Percentiles rank a stretch among this genome's conserved stretches.
Conservation (phyloP, 2,113 vertebrate species). For the Sula dactylatra region DNA sequence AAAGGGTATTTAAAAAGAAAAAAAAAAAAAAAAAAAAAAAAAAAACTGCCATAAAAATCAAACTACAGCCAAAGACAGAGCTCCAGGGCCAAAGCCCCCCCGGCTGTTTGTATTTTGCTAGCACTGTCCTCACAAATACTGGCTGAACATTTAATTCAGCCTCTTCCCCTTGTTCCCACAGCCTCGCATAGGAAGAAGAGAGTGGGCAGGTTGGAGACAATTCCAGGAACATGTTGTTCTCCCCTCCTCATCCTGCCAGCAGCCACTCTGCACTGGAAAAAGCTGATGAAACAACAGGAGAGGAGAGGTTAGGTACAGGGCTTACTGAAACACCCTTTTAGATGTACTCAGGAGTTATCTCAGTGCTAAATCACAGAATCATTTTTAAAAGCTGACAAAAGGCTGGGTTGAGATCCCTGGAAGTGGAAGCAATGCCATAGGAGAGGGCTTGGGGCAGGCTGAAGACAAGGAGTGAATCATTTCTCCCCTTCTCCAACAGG, state of each 20-base stretch:
- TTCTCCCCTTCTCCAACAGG: not conserved
- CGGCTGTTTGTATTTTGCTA: not conserved
- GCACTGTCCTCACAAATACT: not conserved
- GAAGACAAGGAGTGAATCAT: not conserved
- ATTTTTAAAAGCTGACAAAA: not conserved
- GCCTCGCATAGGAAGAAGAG: not conserved
- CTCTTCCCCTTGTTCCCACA: not conserved
- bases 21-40: too few relatives aligned
- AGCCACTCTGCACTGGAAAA: not conserved
- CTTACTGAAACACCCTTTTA: not conserved
- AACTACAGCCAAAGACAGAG: not conserved
- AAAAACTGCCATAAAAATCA: not conserved
- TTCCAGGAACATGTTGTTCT: slow-evolving; percentile 39
- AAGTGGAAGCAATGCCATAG: not conserved
- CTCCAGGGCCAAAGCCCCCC: not conserved
- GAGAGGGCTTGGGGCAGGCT: not conserved
- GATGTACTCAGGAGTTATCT: not conserved
- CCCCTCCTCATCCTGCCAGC: not conserved
- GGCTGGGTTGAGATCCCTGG: not conserved
- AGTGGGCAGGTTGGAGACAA: slow-evolving; percentile 43
- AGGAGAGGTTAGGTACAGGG: not conserved
- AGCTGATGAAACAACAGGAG: not conserved
- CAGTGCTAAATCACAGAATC: not conserved
- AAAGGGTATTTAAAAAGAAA: not conserved
- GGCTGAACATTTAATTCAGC: slow-evolving; percentile 21